Conservation (phyloP, 2,888 invertebrate species). For the Plebejus melissa region DNA sequence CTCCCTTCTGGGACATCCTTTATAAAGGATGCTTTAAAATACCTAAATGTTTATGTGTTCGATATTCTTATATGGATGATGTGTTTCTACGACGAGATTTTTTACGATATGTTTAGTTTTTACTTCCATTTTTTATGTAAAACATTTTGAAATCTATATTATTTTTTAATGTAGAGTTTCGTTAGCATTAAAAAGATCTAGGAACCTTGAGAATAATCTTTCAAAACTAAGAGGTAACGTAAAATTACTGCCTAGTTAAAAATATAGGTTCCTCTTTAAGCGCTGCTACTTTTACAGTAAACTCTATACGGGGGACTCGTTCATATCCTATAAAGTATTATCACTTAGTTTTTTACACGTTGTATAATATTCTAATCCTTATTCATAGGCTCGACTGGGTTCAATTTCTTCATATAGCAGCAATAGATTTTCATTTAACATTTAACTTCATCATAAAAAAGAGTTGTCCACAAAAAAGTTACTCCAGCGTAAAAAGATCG, state of each 20-base stretch:
- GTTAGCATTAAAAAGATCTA: too few relatives aligned
- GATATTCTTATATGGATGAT: conserved; percentile 1
- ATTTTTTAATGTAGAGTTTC: too few relatives aligned
- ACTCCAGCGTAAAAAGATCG: not conserved
- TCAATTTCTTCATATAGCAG: not conserved
- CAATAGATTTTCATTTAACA: not conserved
- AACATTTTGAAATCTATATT: not conserved
- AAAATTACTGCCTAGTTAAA: too few relatives aligned
- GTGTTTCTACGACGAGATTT: not conserved
- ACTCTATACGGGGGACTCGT: too few relatives aligned
- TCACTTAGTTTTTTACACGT: too few relatives aligned
- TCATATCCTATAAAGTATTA: too few relatives aligned
- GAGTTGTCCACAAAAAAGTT: not conserved
- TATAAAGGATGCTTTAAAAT: conserved; percentile 38
- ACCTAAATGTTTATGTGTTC: conserved; percentile 16
- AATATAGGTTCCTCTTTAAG: too few relatives aligned
- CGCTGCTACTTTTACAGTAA: too few relatives aligned
- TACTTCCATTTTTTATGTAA: not conserved
- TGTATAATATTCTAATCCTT: too few relatives aligned
- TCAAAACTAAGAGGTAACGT: too few relatives aligned
- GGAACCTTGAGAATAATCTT: too few relatives aligned
- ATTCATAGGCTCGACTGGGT: too few relatives aligned
- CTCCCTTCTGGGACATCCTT: conserved; percentile 63
- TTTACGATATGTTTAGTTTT: not conserved
- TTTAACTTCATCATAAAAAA: not conserved